These are phyloP conservation scores for Cataglyphis rosenhaueri DNA, from an alignment of 2,888 invertebrate species.

Conservation along the genomic window DNA sequence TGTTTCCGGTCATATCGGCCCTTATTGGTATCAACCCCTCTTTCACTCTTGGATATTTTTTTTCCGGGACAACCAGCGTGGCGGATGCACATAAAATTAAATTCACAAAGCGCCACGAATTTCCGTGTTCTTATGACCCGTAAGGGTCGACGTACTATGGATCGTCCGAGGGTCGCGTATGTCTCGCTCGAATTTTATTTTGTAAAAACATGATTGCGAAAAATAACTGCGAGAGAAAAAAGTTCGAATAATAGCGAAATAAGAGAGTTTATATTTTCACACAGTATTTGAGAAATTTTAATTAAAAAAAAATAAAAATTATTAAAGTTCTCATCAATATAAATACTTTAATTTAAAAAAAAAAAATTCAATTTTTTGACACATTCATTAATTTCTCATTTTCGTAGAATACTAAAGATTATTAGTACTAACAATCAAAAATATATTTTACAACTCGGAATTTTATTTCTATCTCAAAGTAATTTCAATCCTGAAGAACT, in stretches of 20 bases:
- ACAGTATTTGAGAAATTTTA: neutral
- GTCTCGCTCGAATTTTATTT: neutral
- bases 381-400: neutral
- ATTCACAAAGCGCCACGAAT: conserved; percentile 43
- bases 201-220: neutral
- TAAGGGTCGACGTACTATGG: conserved; percentile 16
- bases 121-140: conserved; percentile 31
- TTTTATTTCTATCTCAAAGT: neutral
- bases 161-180: neutral
- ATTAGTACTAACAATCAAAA: neutral
- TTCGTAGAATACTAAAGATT: neutral
- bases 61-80: neutral
- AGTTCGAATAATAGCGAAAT: neutral
- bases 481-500: neutral
- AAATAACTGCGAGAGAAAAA: neutral
- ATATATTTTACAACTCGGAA: neutral
- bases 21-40: conserved; percentile 60
- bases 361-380: neutral
- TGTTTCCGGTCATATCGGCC: conserved; percentile 60
- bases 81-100: conserved; percentile 42
- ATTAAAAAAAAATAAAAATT: neutral
- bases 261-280: neutral
- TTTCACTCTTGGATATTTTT: conserved; percentile 27
- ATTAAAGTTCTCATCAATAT: neutral
- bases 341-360: too few species aligned